Evolutionary conservation across 2,113 vertebrate species (phyloP), one percentile per base, ranked within the genome.

Genomic region (Turdus rufiventris): DNA sequence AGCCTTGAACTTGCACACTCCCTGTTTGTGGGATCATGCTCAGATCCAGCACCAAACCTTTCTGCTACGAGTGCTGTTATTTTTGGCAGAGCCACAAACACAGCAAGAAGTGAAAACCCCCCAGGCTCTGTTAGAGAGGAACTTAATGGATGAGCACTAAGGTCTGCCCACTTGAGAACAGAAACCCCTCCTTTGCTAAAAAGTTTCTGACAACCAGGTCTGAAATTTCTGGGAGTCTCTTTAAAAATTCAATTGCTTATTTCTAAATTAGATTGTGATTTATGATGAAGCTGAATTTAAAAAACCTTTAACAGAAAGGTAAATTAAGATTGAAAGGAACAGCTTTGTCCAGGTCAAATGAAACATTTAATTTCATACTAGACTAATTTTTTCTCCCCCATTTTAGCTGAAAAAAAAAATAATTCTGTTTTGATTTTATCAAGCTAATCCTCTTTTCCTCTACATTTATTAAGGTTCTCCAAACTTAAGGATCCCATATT

Each of bases 21-120:
- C 25, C 4, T 58, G 12, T 4, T 36, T 6, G 3, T 4, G 0
- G n/a, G 10, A 47, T 23, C 42, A 6, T 2, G 0, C 58, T 45
- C 47, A 23, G 18, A 28, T 53, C 31, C 54, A 82, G 36, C 23
- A 28, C 17, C 15, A 75, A 85, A 56, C 8, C 18, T 18, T 45
- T 45, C 8, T 60, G 21, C 34, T 36, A 4, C 36, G 20, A 47
- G 15, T 8, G 4, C 10, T 6, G 5, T 40, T 53, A 47, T 38
- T 83, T 72, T 23, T n/a, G 79, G 40, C 18, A 60, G 57, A 65
- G 62, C 34, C 26, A 53, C 6, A 9, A 70, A 34, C 4, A 14
- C 15, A 34, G 13, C 1, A 38, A 90, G 29, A 45, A 16, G 7
- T 14, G 40, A 56, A 85, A 63, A 53, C 18, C 18, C 23, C 38